phyloP scores from a whole-genome alignment of 2,797 vertebrate species.

The Sciurus vulgaris region DNA sequence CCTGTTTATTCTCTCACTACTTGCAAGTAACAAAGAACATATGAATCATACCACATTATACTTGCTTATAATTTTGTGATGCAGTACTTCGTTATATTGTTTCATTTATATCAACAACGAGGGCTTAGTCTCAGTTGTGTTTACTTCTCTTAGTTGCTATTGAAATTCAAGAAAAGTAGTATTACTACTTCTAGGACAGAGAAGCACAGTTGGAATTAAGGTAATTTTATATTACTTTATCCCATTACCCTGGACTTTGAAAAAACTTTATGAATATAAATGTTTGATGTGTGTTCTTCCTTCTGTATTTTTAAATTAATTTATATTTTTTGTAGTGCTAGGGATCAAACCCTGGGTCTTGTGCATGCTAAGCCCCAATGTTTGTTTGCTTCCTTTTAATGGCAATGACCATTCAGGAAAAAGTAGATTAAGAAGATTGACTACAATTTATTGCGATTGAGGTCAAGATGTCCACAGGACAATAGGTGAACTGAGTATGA shows the following conservation, averaged over 20 bases:
- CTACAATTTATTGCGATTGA: background rate
- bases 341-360: background rate
- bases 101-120: background rate
- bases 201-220: background rate
- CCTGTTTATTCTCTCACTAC: background rate
- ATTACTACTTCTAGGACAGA: background rate
- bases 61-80: background rate
- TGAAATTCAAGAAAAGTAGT: background rate
- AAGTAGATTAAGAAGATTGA: background rate
- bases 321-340: too few species aligned
- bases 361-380: too few species aligned
- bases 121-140: background rate
- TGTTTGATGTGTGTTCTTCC: background rate
- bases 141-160: background rate
- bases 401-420: background rate
- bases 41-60: background rate
- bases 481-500: background rate
- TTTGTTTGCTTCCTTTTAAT: background rate
- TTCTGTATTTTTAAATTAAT: background rate
- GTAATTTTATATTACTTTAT: slow-evolving; percentile 13
- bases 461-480: background rate
- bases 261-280: background rate
- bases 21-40: background rate
- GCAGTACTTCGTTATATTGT: background rate
- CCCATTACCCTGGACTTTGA: background rate